phyloP scores from a whole-genome alignment of 2,113 vertebrate species.

The Mohoua ochrocephala region DNA sequence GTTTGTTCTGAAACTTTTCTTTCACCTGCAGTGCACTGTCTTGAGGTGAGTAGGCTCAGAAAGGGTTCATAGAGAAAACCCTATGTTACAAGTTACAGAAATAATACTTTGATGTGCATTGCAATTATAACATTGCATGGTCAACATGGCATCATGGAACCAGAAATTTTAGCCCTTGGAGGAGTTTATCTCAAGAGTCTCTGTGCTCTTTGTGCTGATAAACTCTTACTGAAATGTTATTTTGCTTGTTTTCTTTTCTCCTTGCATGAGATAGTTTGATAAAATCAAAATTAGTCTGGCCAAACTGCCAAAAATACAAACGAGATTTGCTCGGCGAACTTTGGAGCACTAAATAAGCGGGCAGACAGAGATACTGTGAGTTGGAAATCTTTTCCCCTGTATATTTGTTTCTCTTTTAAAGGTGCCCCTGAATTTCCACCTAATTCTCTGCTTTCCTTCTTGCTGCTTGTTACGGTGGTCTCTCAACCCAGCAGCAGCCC shows the following conservation, averaged over 20 bases:
- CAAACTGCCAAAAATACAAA: neutral
- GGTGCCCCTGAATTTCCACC: neutral
- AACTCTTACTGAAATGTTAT: constrained; percentile 48
- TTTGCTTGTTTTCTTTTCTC: constrained; percentile 28
- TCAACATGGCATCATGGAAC: constrained; percentile 50
- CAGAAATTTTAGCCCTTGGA: constrained; percentile 36
- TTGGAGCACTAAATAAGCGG: neutral
- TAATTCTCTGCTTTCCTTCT: neutral
- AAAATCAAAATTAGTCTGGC: constrained; percentile 22
- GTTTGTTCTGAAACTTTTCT: constrained; percentile 57
- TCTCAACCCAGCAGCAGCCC: neutral
- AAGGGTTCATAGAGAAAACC: neutral
- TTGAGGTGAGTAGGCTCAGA: constrained; percentile 60
- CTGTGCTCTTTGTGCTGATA: constrained; percentile 40
- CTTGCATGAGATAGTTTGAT: constrained; percentile 71
- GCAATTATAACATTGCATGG: constrained; percentile 39
- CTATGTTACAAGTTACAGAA: neutral
- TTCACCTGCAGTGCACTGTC: constrained; percentile 27
- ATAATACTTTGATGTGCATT: neutral
- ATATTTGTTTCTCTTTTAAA: neutral
- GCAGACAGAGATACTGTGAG: neutral
- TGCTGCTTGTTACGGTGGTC: neutral
- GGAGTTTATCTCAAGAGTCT: constrained; percentile 53
- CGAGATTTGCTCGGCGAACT: neutral
- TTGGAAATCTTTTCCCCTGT: neutral